A percentile compares a stretch with the other conserved stretches of the same genome.
Evolutionary conservation across 2,888 invertebrate genomes (phyloP).

Genomic region (Athripsodes cinereus): DNA sequence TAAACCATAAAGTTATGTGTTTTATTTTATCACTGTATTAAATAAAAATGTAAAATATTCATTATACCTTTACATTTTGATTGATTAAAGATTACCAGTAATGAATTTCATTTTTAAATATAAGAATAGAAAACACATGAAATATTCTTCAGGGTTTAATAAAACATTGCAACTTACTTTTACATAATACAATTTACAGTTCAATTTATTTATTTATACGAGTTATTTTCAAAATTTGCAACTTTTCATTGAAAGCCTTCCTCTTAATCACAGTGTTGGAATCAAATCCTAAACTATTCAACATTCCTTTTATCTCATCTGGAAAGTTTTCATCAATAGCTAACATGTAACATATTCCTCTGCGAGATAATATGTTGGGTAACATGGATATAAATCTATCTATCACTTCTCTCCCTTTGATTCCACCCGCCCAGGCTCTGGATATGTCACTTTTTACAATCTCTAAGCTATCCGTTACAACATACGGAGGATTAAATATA

Average conservation of each 20-base stretch:
- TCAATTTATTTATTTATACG: constrained; percentile 25
- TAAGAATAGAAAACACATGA: too few species aligned
- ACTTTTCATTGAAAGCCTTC: constrained; percentile 79
- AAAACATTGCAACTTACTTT: too few species aligned
- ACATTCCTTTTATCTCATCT: constrained; percentile 56
- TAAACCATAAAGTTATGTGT: too few species aligned
- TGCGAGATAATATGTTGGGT: constrained; percentile 61
- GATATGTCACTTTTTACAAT: constrained; percentile 50
- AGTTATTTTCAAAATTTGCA: constrained; percentile 71
- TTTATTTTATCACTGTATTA: too few species aligned
- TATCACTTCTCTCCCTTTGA: constrained; percentile 68
- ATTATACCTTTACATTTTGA: too few species aligned
- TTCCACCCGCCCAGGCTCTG: constrained; percentile 76
- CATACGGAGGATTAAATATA: constrained; percentile 97
- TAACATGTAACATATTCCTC: constrained; percentile 82
- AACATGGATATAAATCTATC: constrained; percentile 66
- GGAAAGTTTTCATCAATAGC: constrained; percentile 86
- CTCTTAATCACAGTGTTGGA: constrained; percentile 62
- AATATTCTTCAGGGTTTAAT: too few species aligned
- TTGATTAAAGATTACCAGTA: too few species aligned
- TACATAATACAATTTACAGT: not conserved
- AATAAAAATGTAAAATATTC: too few species aligned
- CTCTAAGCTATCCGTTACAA: constrained; percentile 77
- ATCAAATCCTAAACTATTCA: constrained; percentile 53
- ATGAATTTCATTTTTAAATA: too few species aligned